These are phyloP conservation scores for Camponotus floridanus DNA, from an alignment of 1,140 invertebrate species.

Conservation along the genomic window DNA sequence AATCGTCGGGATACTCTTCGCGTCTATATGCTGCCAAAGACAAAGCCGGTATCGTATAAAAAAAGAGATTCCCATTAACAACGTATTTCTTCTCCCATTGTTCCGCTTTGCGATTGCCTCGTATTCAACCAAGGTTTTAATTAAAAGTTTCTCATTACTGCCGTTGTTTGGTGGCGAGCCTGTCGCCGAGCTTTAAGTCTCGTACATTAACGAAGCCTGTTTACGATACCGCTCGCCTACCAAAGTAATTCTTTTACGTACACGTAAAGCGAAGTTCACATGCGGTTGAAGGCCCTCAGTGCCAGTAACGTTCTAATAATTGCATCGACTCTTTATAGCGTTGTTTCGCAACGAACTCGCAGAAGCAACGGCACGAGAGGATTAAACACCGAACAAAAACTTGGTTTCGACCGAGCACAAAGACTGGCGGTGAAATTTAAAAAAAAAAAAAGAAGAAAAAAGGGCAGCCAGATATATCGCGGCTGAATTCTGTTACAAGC, in stretches of 20 bases:
- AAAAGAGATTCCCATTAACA: slow-evolving; percentile 75
- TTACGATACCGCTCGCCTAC: slow-evolving; percentile 73
- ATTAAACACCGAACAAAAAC: slow-evolving; percentile 62
- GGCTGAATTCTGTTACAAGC: slow-evolving; percentile 59
- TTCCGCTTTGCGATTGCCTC: slow-evolving; percentile 76
- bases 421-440: slow-evolving; percentile 25
- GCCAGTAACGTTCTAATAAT: slow-evolving; percentile 67
- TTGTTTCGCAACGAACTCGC: slow-evolving; percentile 40
- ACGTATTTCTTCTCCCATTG: slow-evolving; percentile 78
- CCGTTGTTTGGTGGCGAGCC: slow-evolving; percentile 75
- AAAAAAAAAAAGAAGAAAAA: slow-evolving; percentile 37
- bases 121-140: slow-evolving; percentile 78
- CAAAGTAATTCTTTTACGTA: slow-evolving; percentile 64
- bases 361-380: slow-evolving; percentile 38
- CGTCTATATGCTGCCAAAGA: slow-evolving; percentile 59
- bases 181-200: slow-evolving; percentile 74
- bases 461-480: slow-evolving; percentile 50
- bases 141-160: slow-evolving; percentile 83
- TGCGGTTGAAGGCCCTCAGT: slow-evolving; percentile 23
- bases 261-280: slow-evolving; percentile 59
- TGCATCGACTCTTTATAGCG: slow-evolving; percentile 8
- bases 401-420: slow-evolving; percentile 23
- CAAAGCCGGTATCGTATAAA: slow-evolving; percentile 67
- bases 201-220: slow-evolving; percentile 76
- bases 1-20: slow-evolving; percentile 33